Percentiles rank a stretch among this genome's conserved stretches.
These are phyloP conservation scores for Pangasius mekongensis DNA, from an alignment of 2,797 vertebrate genomes.

Conservation along the genomic window DNA sequence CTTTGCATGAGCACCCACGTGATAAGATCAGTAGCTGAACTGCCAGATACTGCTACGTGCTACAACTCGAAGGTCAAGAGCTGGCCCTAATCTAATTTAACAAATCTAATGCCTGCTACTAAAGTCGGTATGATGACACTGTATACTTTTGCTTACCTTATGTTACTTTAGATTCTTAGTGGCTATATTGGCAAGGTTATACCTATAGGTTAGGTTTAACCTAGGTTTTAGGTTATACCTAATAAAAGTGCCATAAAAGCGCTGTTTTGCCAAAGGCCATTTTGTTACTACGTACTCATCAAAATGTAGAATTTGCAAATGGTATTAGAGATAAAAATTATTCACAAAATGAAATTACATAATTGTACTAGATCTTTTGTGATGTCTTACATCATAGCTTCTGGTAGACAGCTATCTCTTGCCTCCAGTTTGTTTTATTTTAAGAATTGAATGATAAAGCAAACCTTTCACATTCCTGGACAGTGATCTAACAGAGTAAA, in stretches of 20 bases:
- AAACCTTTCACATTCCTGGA: not conserved
- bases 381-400: not conserved
- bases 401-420: not conserved
- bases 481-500: not conserved
- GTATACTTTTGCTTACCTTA: conserved; percentile 57
- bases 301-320: not conserved
- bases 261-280: not conserved
- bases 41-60: conserved; percentile 36
- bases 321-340: not conserved
- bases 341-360: not conserved
- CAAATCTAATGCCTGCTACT: conserved; percentile 62
- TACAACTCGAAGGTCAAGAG: conserved; percentile 55
- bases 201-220: not conserved
- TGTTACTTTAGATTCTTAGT: not conserved
- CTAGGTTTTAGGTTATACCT: too few species aligned
- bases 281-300: not conserved
- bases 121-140: conserved; percentile 59
- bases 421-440: not conserved
- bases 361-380: not conserved
- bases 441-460: not conserved
- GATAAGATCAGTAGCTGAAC: conserved; percentile 3
- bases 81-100: conserved; percentile 70
- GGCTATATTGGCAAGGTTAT: not conserved
- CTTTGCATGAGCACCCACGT: not conserved
- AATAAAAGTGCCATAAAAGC: not conserved